Conservation (phyloP, 2,888 invertebrate genomes). For the Calliphora vomitoria region DNA sequence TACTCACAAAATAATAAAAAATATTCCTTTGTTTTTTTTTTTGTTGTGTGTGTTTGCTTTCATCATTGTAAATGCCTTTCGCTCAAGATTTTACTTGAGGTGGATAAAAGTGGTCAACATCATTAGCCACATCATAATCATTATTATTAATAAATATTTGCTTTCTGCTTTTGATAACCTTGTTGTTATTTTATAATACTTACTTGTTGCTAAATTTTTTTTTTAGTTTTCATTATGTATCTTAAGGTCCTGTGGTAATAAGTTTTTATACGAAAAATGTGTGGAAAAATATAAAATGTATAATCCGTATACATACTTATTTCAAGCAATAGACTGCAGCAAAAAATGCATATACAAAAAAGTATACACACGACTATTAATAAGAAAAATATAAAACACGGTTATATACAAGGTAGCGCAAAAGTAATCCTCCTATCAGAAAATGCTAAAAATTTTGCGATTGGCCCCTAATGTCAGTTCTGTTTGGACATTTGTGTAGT, state of each 20-base stretch:
- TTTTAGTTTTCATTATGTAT: background rate
- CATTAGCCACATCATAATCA: background rate
- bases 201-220: background rate
- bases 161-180: no score
- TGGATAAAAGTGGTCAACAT: background rate
- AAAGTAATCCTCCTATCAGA: no score
- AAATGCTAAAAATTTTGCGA: no score
- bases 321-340: no score
- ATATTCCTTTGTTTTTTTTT: background rate
- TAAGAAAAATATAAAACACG: constrained; percentile 25
- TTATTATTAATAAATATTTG: background rate
- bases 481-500: no score
- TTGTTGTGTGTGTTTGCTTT: background rate
- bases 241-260: background rate
- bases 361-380: constrained; percentile 33
- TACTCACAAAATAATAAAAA: no score
- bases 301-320: no score
- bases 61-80: background rate
- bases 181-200: background rate
- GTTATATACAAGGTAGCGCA: no score
- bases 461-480: no score
- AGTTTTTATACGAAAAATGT: no score
- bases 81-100: background rate
- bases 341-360: no score
- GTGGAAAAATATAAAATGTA: no score